phyloP scores from a whole-genome alignment of 1,140 invertebrate genomes.

The Bombyx mandarina region DNA sequence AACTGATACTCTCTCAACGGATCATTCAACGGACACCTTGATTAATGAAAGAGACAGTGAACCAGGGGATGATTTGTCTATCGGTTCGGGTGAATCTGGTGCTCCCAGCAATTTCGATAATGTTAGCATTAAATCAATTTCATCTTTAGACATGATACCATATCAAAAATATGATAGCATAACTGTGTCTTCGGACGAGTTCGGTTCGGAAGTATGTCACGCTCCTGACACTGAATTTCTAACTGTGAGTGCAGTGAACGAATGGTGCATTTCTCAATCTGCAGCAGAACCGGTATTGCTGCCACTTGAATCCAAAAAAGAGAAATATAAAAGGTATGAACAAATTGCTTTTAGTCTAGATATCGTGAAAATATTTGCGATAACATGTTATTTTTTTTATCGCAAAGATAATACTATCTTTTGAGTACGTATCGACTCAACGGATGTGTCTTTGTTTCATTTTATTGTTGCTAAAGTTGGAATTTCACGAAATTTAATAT shows the following conservation, averaged over 20 bases:
- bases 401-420: constrained; percentile 40
- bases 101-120: constrained; percentile 62
- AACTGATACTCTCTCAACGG: constrained; percentile 52
- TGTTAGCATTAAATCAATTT: constrained; percentile 64
- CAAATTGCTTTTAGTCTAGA: constrained; percentile 34
- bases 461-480: too few relatives aligned
- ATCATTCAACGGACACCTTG: constrained; percentile 62
- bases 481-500: too few relatives aligned
- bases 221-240: constrained; percentile 59
- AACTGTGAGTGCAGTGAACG: constrained; percentile 66
- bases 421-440: constrained; percentile 35
- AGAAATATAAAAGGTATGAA: constrained; percentile 66
- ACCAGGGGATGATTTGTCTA: constrained; percentile 42
- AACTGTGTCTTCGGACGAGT: constrained; percentile 65
- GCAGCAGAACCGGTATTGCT: constrained; percentile 49
- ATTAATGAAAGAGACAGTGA: constrained; percentile 62
- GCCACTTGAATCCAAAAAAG: constrained; percentile 63
- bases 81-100: constrained; percentile 41
- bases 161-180: constrained; percentile 66
- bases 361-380: constrained; percentile 50
- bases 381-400: constrained; percentile 41
- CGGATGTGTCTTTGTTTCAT: constrained; percentile 34
- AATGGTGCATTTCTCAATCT: constrained; percentile 60
- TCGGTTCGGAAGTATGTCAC: constrained; percentile 62
- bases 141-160: constrained; percentile 63